A percentile compares a stretch with the other conserved stretches of the same genome.
These are phyloP conservation scores for Patella ulyssiponensis DNA, from an alignment of 2,888 invertebrate species.

Conservation along the genomic window DNA sequence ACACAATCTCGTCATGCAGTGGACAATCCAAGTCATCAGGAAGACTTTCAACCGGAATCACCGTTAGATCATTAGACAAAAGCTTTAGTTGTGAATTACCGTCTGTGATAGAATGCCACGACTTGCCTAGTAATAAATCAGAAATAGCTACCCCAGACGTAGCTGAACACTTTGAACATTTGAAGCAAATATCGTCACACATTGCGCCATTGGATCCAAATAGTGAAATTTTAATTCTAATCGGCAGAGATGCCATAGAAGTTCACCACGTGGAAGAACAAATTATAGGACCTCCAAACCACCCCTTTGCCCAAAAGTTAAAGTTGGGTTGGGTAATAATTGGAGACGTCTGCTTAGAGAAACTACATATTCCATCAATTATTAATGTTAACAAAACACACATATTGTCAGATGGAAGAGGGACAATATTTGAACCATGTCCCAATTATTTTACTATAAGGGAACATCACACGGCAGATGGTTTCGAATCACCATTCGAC, in stretches of 20 bases:
- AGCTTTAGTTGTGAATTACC: background rate
- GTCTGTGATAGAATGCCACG: conserved; percentile 25
- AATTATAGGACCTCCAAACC: conserved; percentile 20
- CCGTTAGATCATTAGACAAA: conserved; percentile 19
- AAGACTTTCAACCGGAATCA: conserved; percentile 11
- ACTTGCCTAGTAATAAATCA: conserved; percentile 19
- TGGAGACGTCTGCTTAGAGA: conserved; percentile 37
- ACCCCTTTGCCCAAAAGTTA: conserved; percentile 33
- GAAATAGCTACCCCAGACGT: conserved; percentile 31
- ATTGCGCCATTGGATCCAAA: conserved; percentile 23
- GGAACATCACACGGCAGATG: background rate
- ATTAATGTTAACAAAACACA: conserved; percentile 25
- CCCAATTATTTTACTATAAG: conserved; percentile 17
- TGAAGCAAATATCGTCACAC: conserved; percentile 8
- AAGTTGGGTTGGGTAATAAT: conserved; percentile 35
- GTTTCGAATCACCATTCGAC: background rate
- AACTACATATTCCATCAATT: conserved; percentile 23
- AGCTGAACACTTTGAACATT: conserved; percentile 15
- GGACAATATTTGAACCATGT: conserved; percentile 18
- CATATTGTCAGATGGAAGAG: conserved; percentile 10
- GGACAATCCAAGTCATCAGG: conserved; percentile 15
- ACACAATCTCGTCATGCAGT: conserved; percentile 21
- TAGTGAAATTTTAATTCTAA: conserved; percentile 27
- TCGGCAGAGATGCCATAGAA: conserved; percentile 33
- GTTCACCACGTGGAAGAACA: conserved; percentile 41